These are phyloP conservation scores for Habrosyne pyritoides DNA, from an alignment of 2,888 invertebrate genomes.

Conservation along the genomic window DNA sequence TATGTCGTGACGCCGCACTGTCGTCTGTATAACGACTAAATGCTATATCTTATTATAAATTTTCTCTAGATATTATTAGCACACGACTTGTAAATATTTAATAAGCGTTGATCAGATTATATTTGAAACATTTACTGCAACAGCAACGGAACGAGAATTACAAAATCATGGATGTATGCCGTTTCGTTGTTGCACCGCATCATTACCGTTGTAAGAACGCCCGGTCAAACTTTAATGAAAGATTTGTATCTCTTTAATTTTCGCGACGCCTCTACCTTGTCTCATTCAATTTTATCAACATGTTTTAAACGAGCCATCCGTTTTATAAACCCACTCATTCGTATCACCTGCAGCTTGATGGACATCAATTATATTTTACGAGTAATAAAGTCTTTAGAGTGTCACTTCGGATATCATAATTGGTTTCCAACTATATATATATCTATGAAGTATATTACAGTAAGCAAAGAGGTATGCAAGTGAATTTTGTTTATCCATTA, in stretches of 20 bases:
- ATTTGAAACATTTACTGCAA: not conserved
- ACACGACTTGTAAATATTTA: constrained; percentile 1
- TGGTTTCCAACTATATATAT: not conserved
- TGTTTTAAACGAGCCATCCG: not conserved
- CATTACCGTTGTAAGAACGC: not conserved
- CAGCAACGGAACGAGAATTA: not conserved
- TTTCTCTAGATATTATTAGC: constrained; percentile 3
- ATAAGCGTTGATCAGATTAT: constrained; percentile 2
- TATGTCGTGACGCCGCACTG: constrained; percentile 35
- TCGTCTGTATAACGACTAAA: constrained; percentile 18
- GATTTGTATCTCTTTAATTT: not conserved
- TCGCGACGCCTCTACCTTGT: not conserved
- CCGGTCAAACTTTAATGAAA: not conserved
- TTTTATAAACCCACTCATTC: not conserved
- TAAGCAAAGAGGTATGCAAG: too few relatives aligned
- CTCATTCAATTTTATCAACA: not conserved
- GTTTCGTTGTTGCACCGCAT: not conserved
- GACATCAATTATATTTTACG: constrained; percentile 3
- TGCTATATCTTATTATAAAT: constrained; percentile 5
- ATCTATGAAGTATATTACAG: not conserved
- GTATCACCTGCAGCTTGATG: not conserved
- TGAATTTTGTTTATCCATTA: too few relatives aligned
- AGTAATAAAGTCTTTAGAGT: not conserved
- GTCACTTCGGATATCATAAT: not conserved
- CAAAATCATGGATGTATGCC: not conserved